Conservation (phyloP, 1,140 invertebrate species). For the Brachionus rubens region DNA sequence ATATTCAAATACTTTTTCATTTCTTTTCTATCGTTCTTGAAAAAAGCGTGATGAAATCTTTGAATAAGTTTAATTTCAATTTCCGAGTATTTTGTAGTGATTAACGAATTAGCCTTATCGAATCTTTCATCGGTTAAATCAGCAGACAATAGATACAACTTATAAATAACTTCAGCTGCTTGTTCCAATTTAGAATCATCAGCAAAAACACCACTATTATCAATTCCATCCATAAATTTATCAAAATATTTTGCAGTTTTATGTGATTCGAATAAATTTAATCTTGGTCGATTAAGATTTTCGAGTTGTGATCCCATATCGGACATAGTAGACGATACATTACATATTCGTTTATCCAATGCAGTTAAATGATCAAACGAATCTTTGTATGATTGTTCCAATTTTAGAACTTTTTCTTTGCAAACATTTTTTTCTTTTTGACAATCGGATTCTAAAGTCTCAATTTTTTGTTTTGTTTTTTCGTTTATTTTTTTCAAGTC, state of each 20-base stretch:
- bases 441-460: neutral
- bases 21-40: conserved; percentile 41
- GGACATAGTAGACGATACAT: conserved; percentile 28
- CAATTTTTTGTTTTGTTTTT: conserved; percentile 40
- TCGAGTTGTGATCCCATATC: conserved; percentile 44
- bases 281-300: conserved; percentile 14
- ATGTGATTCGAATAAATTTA: conserved; percentile 21
- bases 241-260: conserved; percentile 46
- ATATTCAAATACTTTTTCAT: conserved; percentile 45
- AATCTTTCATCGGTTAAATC: conserved; percentile 41
- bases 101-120: neutral
- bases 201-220: conserved; percentile 39
- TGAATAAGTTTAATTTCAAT: conserved; percentile 32
- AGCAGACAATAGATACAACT: conserved; percentile 68
- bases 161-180: conserved; percentile 97
- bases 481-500: conserved; percentile 41
- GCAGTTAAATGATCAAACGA: conserved; percentile 17
- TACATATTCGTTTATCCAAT: conserved; percentile 22
- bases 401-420: neutral
- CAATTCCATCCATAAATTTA: conserved; percentile 39
- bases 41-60: conserved; percentile 22
- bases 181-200: conserved; percentile 71
- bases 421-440: conserved; percentile 31
- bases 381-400: conserved; percentile 29
- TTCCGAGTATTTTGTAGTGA: conserved; percentile 8